phyloP scores from a whole-genome alignment of 64 coral and sea anemone species.

The Hydrozoanthus tunicans region DNA sequence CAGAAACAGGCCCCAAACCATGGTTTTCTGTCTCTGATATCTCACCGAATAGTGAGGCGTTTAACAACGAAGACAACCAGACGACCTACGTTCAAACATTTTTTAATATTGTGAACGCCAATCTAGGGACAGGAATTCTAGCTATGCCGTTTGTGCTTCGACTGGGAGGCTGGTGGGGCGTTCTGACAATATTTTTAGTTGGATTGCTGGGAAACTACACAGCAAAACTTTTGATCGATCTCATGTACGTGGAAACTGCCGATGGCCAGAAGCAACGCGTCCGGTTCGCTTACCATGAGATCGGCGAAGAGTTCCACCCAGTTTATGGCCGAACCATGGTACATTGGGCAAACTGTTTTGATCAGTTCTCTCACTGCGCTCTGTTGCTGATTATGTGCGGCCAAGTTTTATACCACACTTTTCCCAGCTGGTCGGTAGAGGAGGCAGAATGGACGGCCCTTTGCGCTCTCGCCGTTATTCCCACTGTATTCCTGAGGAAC shows the following conservation, averaged over 20 bases:
- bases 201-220: constrained; percentile 66
- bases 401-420: constrained; percentile 59
- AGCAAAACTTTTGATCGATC: constrained; percentile 67
- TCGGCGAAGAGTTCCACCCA: constrained; percentile 64
- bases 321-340: constrained; percentile 66
- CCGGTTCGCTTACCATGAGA: constrained; percentile 55
- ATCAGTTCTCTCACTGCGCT: constrained; percentile 73
- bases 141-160: constrained; percentile 70
- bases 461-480: constrained; percentile 46
- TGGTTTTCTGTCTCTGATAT: constrained; percentile 69
- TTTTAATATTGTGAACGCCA: constrained; percentile 72
- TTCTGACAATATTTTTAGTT: constrained; percentile 57
- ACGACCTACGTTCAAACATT: constrained; percentile 62
- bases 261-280: constrained; percentile 52
- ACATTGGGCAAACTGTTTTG: constrained; percentile 65
- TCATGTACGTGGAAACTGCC: constrained; percentile 46
- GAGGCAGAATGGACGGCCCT: constrained; percentile 71
- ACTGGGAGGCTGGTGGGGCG: constrained; percentile 68
- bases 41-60: constrained; percentile 10
- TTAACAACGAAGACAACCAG: constrained; percentile 52
- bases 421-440: constrained; percentile 46
- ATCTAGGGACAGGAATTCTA: constrained; percentile 68
- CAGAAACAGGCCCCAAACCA: constrained; percentile 33
- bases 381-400: constrained; percentile 65
- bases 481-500: constrained; percentile 57